Conservation (phyloP, 2,888 invertebrate species). For the Stramonita haemastoma region DNA sequence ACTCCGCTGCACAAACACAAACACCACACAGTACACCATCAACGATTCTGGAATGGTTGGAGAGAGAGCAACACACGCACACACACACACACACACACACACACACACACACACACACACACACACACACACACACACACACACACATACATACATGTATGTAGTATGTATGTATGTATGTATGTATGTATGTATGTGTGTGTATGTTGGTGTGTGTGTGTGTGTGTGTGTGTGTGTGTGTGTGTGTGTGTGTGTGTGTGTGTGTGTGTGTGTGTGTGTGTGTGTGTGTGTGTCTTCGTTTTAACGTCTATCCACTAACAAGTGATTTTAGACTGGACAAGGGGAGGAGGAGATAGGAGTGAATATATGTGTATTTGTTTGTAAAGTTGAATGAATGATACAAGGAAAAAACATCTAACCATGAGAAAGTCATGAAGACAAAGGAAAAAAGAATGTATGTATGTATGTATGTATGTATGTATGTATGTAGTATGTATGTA, state of each 20-base stretch:
- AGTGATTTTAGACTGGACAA: too few species aligned
- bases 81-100: conserved; percentile 15
- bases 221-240: conserved; percentile 13
- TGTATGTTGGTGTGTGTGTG: background rate
- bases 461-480: too few species aligned
- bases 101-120: conserved; percentile 13
- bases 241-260: conserved; percentile 17
- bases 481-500: too few species aligned
- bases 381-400: too few species aligned
- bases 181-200: background rate
- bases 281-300: background rate
- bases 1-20: conserved; percentile 24
- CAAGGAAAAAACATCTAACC: too few species aligned
- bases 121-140: conserved; percentile 34
- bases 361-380: too few species aligned
- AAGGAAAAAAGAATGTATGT: too few species aligned
- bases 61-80: background rate
- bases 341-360: too few species aligned
- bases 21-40: background rate
- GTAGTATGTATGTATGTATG: background rate
- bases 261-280: background rate
- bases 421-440: too few species aligned
- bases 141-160: background rate
- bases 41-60: too few species aligned
- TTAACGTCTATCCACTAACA: too few species aligned